Evolutionary conservation across 2,113 vertebrate species (phyloP), one percentile per base, ranked within the genome.

Genomic region (Lucifuga dentata): DNA sequence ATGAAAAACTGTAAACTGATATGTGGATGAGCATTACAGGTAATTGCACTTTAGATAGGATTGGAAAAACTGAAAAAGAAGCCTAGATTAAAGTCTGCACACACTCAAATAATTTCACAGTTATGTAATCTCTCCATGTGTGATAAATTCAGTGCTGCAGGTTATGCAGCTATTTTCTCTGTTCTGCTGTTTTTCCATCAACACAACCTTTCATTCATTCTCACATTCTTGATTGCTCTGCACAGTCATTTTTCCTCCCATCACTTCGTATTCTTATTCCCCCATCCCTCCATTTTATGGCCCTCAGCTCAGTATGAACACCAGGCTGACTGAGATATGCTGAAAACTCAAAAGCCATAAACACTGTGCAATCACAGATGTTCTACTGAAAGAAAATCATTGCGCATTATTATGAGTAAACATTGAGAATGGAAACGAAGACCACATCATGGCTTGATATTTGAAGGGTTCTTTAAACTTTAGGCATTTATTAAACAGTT

Each of bases 111-210:
- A 8, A 68, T 60, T 68, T 63, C 50, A 79, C 67, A 46, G 43
- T 19, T 44, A 8, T 70, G 21, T 45, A 43, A 65, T 58, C 43
- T 48, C 50, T 33, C 33, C 33, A 45, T 39, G 61, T 40, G 41
- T 2, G 15, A 11, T 10, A 17, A 33, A 59, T 60, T 76, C 24
- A 62, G 45, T 29, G 39, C 16, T 38, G 56, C 21, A 41, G 58
- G 43, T 62, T 69, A 41, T 46, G 35, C 39, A 51, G 11, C 32
- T 58, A 49, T 33, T 44, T 39, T 35, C 41, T 55, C 33, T 73
- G 64, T 58, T 68, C 33, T 6, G 35, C 17, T 53, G 68, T 50
- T 46, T 45, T 57, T 52, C 49, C 56, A 74, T 52, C 43, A 70
- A 63, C 35, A 55, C 49, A 41, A n/a, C n/a, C 21, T 26, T 60